phyloP scores from a whole-genome alignment of 2,888 invertebrate species.

The Auanema freiburgensis region DNA sequence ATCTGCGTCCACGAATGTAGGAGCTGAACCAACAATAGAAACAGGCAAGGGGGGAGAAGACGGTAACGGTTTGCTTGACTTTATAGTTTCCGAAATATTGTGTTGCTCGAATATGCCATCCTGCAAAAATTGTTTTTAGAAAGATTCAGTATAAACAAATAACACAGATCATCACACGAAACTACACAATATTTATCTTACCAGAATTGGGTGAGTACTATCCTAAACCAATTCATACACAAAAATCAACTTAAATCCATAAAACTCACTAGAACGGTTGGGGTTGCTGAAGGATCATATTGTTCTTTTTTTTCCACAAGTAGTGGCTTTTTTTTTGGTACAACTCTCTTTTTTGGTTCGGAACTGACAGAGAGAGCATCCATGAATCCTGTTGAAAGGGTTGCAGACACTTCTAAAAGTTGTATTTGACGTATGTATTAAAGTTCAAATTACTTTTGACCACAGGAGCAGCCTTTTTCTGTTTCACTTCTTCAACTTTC shows the following conservation, averaged over 20 bases:
- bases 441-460: background rate
- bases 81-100: background rate
- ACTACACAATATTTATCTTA: background rate
- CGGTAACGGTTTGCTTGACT: background rate
- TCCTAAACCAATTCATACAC: background rate
- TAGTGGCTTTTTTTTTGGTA: background rate
- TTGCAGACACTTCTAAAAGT: constrained; percentile 3
- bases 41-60: constrained; percentile 1
- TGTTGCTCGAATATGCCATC: constrained; percentile 12
- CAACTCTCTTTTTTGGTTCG: constrained; percentile 11
- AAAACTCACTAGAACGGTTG: constrained; percentile 15
- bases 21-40: background rate
- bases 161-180: background rate
- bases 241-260: background rate
- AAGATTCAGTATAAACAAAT: background rate
- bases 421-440: no score
- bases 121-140: constrained; percentile 6
- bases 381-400: constrained; percentile 19
- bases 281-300: constrained; percentile 1
- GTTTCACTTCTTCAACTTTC: background rate
- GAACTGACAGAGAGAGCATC: constrained; percentile 13
- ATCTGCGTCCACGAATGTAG: background rate
- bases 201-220: background rate
- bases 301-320: constrained; percentile 1
- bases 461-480: background rate